Evolutionary conservation across 2,888 invertebrate genomes (phyloP).

Genomic region (Mayetiola destructor): DNA sequence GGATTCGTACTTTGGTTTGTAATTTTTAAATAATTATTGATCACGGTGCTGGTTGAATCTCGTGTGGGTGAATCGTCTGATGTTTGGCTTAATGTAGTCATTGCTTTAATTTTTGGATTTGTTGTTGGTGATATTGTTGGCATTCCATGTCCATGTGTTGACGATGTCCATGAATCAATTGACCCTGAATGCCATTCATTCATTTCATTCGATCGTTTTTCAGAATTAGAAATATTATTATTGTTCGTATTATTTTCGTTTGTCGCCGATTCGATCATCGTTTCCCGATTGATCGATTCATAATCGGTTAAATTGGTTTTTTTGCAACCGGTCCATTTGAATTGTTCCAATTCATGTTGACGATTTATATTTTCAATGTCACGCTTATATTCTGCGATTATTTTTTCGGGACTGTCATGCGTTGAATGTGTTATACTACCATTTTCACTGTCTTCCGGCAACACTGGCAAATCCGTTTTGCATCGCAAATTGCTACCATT

Average conservation of each 20-base stretch:
- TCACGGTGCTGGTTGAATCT: slow-evolving; percentile 23
- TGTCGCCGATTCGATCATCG: neutral
- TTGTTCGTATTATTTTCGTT: neutral
- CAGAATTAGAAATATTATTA: neutral
- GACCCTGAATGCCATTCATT: neutral
- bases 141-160: neutral
- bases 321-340: neutral
- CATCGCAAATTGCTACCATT: slow-evolving; percentile 17
- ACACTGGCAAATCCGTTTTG: neutral
- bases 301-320: neutral
- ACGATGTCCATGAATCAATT: neutral
- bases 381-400: slow-evolving; percentile 18
- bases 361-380: slow-evolving; percentile 17
- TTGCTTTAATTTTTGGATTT: neutral
- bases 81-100: neutral
- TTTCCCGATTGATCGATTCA: neutral
- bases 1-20: slow-evolving; percentile 15
- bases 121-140: neutral
- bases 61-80: slow-evolving; percentile 5
- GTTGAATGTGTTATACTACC: neutral
- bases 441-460: neutral
- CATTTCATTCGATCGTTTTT: neutral
- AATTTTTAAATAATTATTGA: slow-evolving; percentile 33
- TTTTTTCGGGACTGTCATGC: slow-evolving; percentile 6
- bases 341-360: slow-evolving; percentile 13